Evolutionary conservation across 2,113 vertebrate species (phyloP), one percentile per base, ranked within the genome.

Genomic region (Toxotes chatareus): DNA sequence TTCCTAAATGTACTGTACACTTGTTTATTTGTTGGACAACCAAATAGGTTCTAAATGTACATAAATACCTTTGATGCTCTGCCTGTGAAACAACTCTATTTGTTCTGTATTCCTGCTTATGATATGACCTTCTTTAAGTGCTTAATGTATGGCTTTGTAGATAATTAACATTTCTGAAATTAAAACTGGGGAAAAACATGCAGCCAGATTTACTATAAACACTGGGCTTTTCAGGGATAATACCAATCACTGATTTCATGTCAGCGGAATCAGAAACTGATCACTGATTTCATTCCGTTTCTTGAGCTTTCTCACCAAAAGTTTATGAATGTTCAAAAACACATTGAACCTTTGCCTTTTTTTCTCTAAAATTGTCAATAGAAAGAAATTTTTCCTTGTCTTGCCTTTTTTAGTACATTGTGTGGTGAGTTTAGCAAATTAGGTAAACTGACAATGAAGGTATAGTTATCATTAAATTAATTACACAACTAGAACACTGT

Each of bases 11-110:
- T 23, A 55, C 27, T 63, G 21, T 66, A 49, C 14, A 47, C 67
- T 57, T 73, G 32, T 83, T 73, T 64, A 23, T 73, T 68, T 53
- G 38, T 44, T 7, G 17, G 14, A 12, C 75, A 71, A 47, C 1
- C 2, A 34, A 81, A 66, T 49, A 1, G 60, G 36, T 60, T 74
- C 1, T 59, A 55, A 44, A 74, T 68, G 59, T 81, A 57, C 19
- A 55, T 72, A 56, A 38, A 67, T 27, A n/a, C 7, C 13, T 64
- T 17, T 32, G 42, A 68, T 63, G 21, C 3, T 68, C 40, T 67
- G 14, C 46, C 53, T 44, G 5, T 40, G 17, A 55, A 44, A 67
- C 42, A 55, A 3, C 14, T 21, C 27, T 27, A 27, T 27, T 27
- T 70, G 1, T 36, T 38, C 38, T 76, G 3, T 19, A 14, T 55